Conservation (phyloP, 2,113 vertebrate genomes). For the Phyllopteryx taeniolatus region DNA sequence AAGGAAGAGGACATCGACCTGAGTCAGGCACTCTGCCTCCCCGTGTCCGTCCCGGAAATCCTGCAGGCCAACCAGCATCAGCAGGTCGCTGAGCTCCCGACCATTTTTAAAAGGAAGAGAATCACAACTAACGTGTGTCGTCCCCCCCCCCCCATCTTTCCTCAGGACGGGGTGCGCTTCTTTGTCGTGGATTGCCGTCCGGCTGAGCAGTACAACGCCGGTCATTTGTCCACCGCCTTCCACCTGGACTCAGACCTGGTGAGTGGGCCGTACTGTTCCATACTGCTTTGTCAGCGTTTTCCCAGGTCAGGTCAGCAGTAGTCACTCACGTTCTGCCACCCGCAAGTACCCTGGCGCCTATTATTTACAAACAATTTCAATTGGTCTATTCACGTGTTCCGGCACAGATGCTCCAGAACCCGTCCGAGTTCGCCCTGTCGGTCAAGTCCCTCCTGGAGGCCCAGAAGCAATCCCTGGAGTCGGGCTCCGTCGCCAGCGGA, state of each 20-base stretch:
- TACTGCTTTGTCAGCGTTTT: too few relatives aligned
- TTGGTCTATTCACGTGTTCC: neutral
- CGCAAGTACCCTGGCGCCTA: too few relatives aligned
- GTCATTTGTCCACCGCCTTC: slow-evolving; percentile 96
- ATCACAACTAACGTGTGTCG: neutral
- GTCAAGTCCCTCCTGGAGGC: slow-evolving; percentile 95
- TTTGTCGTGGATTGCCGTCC: slow-evolving; percentile 98
- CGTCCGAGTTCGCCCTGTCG: slow-evolving; percentile 92
- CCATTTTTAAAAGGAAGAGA: neutral
- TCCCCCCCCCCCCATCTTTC: too few relatives aligned
- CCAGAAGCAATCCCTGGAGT: slow-evolving; percentile 96
- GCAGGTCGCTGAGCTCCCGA: slow-evolving; percentile 67
- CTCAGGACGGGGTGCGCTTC: slow-evolving; percentile 94
- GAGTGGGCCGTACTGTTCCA: slow-evolving; percentile 28
- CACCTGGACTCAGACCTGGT: slow-evolving; percentile 98
- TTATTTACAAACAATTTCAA: neutral
- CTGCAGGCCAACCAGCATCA: slow-evolving; percentile 97
- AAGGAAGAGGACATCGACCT: slow-evolving; percentile 95
- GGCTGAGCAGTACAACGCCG: slow-evolving; percentile 97
- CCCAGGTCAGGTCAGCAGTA: too few relatives aligned
- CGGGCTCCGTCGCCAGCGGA: slow-evolving; percentile 91
- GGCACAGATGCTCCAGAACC: slow-evolving; percentile 95
- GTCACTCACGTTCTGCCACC: too few relatives aligned
- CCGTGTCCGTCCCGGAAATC: slow-evolving; percentile 93
- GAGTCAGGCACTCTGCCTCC: slow-evolving; percentile 93